These are phyloP conservation scores for Boulengeromyrus knoepffleri DNA, from an alignment of 2,113 vertebrate species.

Conservation along the genomic window DNA sequence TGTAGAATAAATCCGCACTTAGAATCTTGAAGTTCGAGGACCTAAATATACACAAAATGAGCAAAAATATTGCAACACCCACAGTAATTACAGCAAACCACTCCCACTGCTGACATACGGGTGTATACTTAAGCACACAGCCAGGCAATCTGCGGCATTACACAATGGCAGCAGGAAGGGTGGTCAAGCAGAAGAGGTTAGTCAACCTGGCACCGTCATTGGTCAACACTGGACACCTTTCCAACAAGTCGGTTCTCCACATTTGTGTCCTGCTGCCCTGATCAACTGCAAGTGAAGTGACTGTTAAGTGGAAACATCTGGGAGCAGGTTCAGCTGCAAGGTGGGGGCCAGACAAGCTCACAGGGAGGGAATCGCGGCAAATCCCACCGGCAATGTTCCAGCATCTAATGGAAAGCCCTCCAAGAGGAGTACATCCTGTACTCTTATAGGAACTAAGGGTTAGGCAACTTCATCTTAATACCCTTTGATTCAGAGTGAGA, in stretches of 20 bases:
- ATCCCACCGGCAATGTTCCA: background rate
- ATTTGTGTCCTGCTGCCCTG: background rate
- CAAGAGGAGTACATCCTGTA: background rate
- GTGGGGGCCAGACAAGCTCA: background rate
- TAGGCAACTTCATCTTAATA: background rate
- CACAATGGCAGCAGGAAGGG: background rate
- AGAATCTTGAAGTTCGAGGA: background rate
- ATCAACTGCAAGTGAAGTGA: background rate
- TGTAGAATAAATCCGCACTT: background rate
- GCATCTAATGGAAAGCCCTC: background rate
- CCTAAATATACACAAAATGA: background rate
- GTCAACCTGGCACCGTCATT: background rate
- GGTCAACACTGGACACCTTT: background rate
- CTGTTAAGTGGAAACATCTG: background rate
- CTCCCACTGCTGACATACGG: background rate
- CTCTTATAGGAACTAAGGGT: background rate
- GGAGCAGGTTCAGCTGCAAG: background rate
- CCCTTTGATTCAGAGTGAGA: background rate
- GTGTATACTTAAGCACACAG: background rate
- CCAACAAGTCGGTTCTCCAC: background rate
- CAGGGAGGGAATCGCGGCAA: background rate
- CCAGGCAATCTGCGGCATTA: background rate
- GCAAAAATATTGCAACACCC: background rate
- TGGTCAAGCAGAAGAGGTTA: background rate
- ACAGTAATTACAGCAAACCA: background rate